These are phyloP conservation scores for Cancer borealis DNA, from an alignment of 2,888 invertebrate genomes.

Conservation along the genomic window DNA sequence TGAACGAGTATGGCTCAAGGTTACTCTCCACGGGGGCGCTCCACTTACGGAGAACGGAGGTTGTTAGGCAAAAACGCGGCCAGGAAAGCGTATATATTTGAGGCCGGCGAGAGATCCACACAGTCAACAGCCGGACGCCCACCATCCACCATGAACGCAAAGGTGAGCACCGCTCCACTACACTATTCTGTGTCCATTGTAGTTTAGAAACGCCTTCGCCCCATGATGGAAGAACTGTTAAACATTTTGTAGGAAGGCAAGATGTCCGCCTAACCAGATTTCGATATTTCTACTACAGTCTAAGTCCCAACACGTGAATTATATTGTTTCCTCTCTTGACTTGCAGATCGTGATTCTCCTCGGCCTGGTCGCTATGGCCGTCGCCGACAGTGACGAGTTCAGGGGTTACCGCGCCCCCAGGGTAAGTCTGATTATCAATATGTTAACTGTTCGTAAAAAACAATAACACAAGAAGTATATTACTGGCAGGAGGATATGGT, in stretches of 20 bases:
- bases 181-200: background rate
- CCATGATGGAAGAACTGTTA: background rate
- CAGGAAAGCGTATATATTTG: background rate
- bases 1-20: background rate
- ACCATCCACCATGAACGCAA: constrained; percentile 12
- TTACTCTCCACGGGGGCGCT: constrained; percentile 16
- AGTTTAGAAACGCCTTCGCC: background rate
- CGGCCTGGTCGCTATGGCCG: constrained; percentile 50
- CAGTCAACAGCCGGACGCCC: background rate
- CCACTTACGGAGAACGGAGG: background rate
- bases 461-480: background rate
- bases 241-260: background rate
- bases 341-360: constrained; percentile 42
- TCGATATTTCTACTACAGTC: background rate
- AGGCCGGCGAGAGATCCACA: background rate
- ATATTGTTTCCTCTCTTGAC: background rate
- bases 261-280: background rate
- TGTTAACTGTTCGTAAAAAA: background rate
- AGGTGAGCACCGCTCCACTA: background rate
- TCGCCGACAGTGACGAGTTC: constrained; percentile 53
- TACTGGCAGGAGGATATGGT: background rate
- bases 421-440: background rate
- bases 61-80: background rate
- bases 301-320: background rate
- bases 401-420: background rate